Percentiles rank a stretch among this genome's conserved stretches.
These are phyloP conservation scores for Lithophane socia DNA, from an alignment of 2,888 invertebrate genomes.

Conservation along the genomic window DNA sequence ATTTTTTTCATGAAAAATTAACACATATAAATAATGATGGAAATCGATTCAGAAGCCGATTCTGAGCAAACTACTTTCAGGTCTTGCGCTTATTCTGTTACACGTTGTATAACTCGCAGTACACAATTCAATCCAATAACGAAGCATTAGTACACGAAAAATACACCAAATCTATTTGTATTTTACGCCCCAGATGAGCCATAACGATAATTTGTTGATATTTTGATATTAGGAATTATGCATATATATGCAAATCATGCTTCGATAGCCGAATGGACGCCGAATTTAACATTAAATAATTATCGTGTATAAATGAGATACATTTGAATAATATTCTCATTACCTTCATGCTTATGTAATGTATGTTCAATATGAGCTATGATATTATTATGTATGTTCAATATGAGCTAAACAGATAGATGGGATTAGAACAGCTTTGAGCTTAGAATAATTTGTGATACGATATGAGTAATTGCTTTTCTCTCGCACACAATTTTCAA, in stretches of 20 bases:
- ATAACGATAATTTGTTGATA: conserved; percentile 57
- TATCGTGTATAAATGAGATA: conserved; percentile 35
- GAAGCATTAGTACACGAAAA: conserved; percentile 1
- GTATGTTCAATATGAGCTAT: conserved; percentile 19
- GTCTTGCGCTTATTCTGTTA: too few species aligned
- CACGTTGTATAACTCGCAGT: neutral
- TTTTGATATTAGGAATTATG: conserved; percentile 55
- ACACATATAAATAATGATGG: too few species aligned
- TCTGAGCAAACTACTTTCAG: too few species aligned
- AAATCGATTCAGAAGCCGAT: too few species aligned
- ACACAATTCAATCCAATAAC: neutral
- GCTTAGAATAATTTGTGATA: neutral
- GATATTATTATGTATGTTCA: conserved; percentile 17
- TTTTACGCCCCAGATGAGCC: conserved; percentile 13
- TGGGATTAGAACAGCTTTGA: conserved; percentile 20
- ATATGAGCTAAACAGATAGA: conserved; percentile 11
- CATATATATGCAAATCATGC: conserved; percentile 56
- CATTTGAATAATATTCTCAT: conserved; percentile 57
- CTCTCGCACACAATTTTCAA: neutral
- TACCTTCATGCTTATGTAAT: conserved; percentile 25
- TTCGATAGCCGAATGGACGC: conserved; percentile 33
- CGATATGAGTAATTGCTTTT: neutral
- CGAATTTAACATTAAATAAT: conserved; percentile 51
- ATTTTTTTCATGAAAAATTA: too few species aligned
- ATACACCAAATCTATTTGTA: conserved; percentile 38